Conservation (phyloP, 2,113 vertebrate species). For the Camelus bactrianus region DNA sequence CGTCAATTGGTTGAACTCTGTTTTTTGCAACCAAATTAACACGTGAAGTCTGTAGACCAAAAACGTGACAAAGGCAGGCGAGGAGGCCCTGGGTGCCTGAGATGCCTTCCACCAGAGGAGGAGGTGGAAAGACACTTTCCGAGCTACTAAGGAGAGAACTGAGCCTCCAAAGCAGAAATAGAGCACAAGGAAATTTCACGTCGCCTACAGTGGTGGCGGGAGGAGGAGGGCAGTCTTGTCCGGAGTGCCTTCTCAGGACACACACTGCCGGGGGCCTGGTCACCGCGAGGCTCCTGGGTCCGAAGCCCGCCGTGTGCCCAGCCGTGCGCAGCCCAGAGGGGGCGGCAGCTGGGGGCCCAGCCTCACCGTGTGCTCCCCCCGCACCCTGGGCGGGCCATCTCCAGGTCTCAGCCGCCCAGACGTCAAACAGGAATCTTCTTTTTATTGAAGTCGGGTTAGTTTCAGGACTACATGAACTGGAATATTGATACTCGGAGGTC, state of each 20-base stretch:
- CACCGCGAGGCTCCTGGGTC: neutral
- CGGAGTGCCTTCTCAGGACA: neutral
- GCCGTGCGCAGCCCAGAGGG: too few relatives aligned
- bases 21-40: conserved; percentile 10
- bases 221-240: neutral
- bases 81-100: neutral
- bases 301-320: too few relatives aligned
- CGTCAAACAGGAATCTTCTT: neutral
- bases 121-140: neutral
- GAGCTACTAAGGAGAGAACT: neutral
- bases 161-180: neutral
- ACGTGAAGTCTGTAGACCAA: neutral
- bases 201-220: neutral
- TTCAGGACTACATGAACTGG: neutral
- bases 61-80: neutral
- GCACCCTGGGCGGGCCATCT: neutral
- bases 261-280: neutral
- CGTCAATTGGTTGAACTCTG: neutral
- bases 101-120: neutral
- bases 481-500: conserved; percentile 44
- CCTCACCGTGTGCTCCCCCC: neutral
- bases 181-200: neutral
- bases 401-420: neutral
- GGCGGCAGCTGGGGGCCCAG: neutral
- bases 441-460: too few relatives aligned